Evolutionary conservation across 2,797 vertebrate species (phyloP), one percentile per base, ranked within the genome.

Genomic region (Morus bassanus): DNA sequence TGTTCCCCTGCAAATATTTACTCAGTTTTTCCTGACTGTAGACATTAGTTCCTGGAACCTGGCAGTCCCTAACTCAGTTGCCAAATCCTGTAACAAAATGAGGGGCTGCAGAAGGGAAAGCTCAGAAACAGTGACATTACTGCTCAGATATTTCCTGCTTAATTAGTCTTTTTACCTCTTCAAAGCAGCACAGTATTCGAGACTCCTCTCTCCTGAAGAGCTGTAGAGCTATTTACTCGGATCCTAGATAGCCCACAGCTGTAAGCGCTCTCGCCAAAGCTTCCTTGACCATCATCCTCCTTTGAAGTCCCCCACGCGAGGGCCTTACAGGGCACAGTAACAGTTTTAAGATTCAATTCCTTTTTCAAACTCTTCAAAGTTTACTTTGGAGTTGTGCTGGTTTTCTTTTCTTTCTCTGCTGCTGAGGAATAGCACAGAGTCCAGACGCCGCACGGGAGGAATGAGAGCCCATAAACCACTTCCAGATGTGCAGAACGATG

Each of bases 401-500:
- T 95, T 97, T 97, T 96, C 93, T 78, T 96, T 95, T 91, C 76
- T 92, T 73, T 78, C 69, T 94, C 94, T 82, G 95, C 85, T 93
- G 89, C 89, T 96, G 87, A 87, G 51, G 88, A 95, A 95, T 80
- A 76, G 95, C 59, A 57, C 60, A 65, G 92, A 97, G 94, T 74
- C 89, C 93, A 97, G 97, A 97, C 91, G 6, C 75, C 13, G 88
- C 28, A 73, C 94, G 94, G 91, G 63, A 92, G 61, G 92, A 97
- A 94, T 72, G 77, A 96, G 95, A 97, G 96, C 88, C 87, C 92
- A 84, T 75, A 98, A 98, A 98, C 92, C 96, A 95, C 91, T 98
- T 98, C 98, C 98, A 98, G 98, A 98, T 98, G 98, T 96, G 95
- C 63, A 64, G 65, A 85, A 65, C 4, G 65, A 96, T 92, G 72